Evolutionary conservation across 2,113 vertebrate genomes (phyloP), one percentile per base, ranked within the genome.

Genomic region (Cyanistes caeruleus): DNA sequence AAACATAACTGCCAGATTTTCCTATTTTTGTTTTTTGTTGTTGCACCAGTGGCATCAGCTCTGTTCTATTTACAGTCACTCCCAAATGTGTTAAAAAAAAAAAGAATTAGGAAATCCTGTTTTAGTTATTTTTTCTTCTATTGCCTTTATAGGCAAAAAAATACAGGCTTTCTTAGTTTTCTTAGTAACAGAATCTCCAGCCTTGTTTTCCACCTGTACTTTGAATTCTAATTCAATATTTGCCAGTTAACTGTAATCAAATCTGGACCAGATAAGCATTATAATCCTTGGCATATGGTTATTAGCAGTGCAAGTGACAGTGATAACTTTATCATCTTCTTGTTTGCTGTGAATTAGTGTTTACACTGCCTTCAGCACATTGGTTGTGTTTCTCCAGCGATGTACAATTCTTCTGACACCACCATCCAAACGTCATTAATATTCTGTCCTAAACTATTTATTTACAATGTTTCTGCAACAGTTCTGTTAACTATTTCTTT

Each of bases 41-140:
- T 62, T 63, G 24, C 21, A 59, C 13, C 15, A 46, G 35, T 52
- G 33, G 2, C 17, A 51, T 77, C 35, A 86, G 31, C 11, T 76
- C 73, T 64, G 11, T 55, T 81, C 6, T 65, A 43, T 48, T 69
- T 65, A 25, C 15, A 52, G 51, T 48, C 24, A 51, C 72, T 67
- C 15, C 13, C 33, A 68, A 80, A 15, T 31, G 5, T 37, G 10
- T 35, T 37, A 19, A 49, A 46, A 59, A 19, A 69, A 53, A 13
- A 3, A 2, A 0, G 39, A 39, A 39, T 39, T 23, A n/a, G 8
- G 2, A 19, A 68, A 21, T 46, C 1, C 4, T 46, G 59, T 51
- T 93, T 68, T n/a, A 37, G 3, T 43, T 82, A 11, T 21, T 76
- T 17, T 37, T 39, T 17, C 3, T 75, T 81, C 25, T 81, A 9